Percentiles rank a stretch among this genome's conserved stretches.
Evolutionary conservation across 2,113 vertebrate species (phyloP).

Genomic region (Crotalus horridus): DNA sequence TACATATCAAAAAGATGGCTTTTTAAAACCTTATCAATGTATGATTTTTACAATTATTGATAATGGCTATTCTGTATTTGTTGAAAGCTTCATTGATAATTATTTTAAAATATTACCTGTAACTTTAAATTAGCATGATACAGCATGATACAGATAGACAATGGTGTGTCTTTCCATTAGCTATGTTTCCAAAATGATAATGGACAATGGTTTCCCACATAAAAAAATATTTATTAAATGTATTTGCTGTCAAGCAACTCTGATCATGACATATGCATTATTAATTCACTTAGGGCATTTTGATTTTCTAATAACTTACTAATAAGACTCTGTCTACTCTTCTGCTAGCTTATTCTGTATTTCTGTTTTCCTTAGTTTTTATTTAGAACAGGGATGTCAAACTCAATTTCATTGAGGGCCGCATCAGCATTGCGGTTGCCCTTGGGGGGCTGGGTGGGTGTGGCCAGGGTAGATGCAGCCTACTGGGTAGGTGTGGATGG

Average conservation of each 20-base stretch:
- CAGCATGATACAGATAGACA: neutral
- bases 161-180: neutral
- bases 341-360: neutral
- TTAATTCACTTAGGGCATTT: neutral
- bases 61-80: neutral
- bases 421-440: too few species aligned
- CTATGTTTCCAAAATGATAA: neutral
- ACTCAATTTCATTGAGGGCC: too few species aligned
- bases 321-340: neutral
- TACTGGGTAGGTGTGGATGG: too few species aligned
- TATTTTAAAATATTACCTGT: neutral
- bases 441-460: too few species aligned
- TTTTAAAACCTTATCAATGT: neutral
- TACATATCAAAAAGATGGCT: neutral
- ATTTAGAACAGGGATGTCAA: neutral
- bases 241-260: neutral
- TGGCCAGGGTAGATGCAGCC: too few species aligned
- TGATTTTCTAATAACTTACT: neutral
- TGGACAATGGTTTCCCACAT: neutral
- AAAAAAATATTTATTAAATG: neutral
- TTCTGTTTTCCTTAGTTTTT: neutral
- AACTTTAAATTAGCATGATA: neutral
- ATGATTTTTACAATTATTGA: neutral
- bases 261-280: neutral
- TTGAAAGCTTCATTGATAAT: neutral